Base-by-base conservation (phyloP, 2,797 vertebrate genomes). In the Staurois parvus region DNA sequence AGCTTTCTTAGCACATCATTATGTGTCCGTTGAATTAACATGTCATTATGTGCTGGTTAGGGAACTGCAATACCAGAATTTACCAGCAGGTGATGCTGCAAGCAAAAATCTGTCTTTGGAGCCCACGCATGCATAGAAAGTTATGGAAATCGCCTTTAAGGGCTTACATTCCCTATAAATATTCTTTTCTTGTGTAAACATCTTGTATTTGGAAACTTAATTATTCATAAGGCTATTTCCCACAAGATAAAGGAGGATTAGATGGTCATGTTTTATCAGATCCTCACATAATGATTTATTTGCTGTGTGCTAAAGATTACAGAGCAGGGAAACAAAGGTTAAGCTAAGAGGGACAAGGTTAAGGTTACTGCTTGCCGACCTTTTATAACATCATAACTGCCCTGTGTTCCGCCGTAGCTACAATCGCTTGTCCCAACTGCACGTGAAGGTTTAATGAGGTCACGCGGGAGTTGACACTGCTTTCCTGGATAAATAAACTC, bases 391-490 rank as follows among this genome's bases (percentile, higher is more conserved):
- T 37, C 70, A 40, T 19, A 66, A 30, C 17, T 40, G 59, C 42
- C 32, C 30, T 13, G 17, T 3, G 6, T 5, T 72, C 68, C 12
- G 1, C 34, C 19, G 34, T n/a, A 72, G 70, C 37, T n/a, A 11
- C n/a, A 28, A 11, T 62, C 30, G 24, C 48, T n/a, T 26, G 42
- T 19, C 30, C 79, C 79, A 56, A 72, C 68, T 72, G 15, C 21
- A 56, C 24, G 67, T 37, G 32, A 70, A 72, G 68, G 40, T 59
- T 72, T 80, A 80, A 80, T 81, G 68, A 81, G 68, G 68, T 45
- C 79, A 40, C 68, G 21, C 8, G 79, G 79, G 79, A 81, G 24
- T 67, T 13, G 24, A 28, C 67, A 52, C 56, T 5, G 12, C 29
- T 72, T 26, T 40, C 67, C 66, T 42, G 29, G 32, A 72, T 56